These are phyloP conservation scores for Apodemia hepburni DNA, from an alignment of 2,888 invertebrate species.

Conservation along the genomic window DNA sequence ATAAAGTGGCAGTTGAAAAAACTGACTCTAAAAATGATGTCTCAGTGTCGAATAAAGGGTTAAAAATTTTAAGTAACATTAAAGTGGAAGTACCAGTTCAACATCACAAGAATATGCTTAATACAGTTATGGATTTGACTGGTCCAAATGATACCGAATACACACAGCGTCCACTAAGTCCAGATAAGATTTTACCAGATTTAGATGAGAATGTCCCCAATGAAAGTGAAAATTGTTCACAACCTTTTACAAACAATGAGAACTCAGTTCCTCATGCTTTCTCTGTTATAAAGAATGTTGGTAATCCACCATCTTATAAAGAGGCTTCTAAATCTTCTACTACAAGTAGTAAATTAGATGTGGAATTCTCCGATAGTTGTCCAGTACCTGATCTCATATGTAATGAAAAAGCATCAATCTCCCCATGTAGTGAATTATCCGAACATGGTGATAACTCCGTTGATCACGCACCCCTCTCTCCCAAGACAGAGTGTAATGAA, in stretches of 20 bases:
- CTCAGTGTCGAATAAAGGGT: slow-evolving; percentile 55
- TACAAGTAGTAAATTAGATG: slow-evolving; percentile 54
- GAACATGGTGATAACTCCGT: slow-evolving; percentile 67
- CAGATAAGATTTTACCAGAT: slow-evolving; percentile 66
- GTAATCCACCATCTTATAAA: slow-evolving; percentile 54
- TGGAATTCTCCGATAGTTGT: slow-evolving; percentile 66
- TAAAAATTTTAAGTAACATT: slow-evolving; percentile 74
- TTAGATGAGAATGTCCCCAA: slow-evolving; percentile 58
- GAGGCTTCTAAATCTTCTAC: slow-evolving; percentile 49
- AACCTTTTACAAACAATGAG: slow-evolving; percentile 47
- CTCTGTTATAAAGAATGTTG: slow-evolving; percentile 69
- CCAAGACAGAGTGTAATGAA: slow-evolving; percentile 40
- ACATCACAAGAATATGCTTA: slow-evolving; percentile 67
- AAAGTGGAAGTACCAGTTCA: slow-evolving; percentile 77
- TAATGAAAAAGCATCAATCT: slow-evolving; percentile 74
- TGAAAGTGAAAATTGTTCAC: slow-evolving; percentile 45
- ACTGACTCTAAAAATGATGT: slow-evolving; percentile 45
- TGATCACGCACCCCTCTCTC: slow-evolving; percentile 49
- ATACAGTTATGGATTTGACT: slow-evolving; percentile 69
- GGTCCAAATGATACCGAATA: slow-evolving; percentile 57
- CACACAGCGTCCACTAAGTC: slow-evolving; percentile 43
- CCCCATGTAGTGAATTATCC: slow-evolving; percentile 72
- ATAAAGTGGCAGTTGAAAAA: slow-evolving; percentile 35
- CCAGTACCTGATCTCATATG: slow-evolving; percentile 73
- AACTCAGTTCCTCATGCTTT: slow-evolving; percentile 56